Evolutionary conservation across 2,113 vertebrate genomes (phyloP).

Genomic region (Pygoscelis adeliae): DNA sequence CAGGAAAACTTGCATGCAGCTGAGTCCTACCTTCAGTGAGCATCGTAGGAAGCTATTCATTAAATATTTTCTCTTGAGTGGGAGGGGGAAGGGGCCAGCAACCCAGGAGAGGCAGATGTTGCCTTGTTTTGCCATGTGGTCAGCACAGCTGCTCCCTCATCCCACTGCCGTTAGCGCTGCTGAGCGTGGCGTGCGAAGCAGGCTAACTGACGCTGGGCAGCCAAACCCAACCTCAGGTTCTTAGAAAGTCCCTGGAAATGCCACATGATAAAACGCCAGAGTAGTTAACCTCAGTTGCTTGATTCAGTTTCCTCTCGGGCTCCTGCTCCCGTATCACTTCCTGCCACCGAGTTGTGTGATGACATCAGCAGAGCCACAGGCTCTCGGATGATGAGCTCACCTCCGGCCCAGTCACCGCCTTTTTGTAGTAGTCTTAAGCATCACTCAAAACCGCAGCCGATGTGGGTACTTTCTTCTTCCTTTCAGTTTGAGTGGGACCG

Average conservation of each 20-base stretch:
- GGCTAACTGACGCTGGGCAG: neutral
- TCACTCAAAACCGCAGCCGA: neutral
- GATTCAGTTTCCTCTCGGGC: slow-evolving; percentile 12
- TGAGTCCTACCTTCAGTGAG: neutral
- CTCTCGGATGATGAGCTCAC: neutral
- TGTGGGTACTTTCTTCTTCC: neutral
- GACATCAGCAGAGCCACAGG: slow-evolving; percentile 48
- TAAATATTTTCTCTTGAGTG: neutral
- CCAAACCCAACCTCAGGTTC: neutral
- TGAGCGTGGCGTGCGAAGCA: neutral
- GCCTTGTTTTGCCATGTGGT: neutral
- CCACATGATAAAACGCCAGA: neutral
- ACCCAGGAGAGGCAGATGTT: neutral
- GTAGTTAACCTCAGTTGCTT: slow-evolving; percentile 34
- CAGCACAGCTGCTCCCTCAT: neutral
- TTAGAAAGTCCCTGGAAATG: slow-evolving; percentile 53
- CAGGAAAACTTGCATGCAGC: neutral
- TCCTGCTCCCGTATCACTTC: slow-evolving; percentile 38
- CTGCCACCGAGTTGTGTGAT: neutral
- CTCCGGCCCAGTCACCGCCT: neutral
- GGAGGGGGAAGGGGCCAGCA: neutral
- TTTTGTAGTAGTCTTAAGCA: neutral
- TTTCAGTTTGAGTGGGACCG: neutral
- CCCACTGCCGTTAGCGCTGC: neutral
- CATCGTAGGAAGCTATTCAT: neutral